A percentile compares a stretch with the other conserved stretches of the same genome.
Evolutionary conservation across 2,113 vertebrate genomes (phyloP).

Genomic region (Trematocara unimaculatum): DNA sequence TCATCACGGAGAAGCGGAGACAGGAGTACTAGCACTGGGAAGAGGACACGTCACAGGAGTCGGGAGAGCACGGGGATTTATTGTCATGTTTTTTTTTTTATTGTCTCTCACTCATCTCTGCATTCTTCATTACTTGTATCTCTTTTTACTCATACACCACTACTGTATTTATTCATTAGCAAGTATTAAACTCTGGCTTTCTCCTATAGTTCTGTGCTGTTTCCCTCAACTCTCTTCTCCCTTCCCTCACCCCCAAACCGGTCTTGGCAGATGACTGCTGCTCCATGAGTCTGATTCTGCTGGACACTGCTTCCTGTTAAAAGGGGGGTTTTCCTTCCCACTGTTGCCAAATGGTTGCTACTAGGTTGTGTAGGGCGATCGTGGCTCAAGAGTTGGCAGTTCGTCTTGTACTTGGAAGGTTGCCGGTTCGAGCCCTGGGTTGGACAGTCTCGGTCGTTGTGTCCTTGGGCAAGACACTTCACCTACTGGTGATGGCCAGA

Average conservation of each 20-base stretch:
- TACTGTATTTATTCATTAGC: background rate
- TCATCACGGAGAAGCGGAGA: background rate
- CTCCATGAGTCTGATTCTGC: background rate
- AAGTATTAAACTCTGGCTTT: background rate
- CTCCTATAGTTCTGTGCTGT: background rate
- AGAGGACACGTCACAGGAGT: background rate
- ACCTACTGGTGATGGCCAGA: background rate
- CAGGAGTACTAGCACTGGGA: background rate
- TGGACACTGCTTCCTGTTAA: background rate
- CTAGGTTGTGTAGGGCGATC: background rate
- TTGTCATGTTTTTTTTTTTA: background rate
- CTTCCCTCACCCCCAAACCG: background rate
- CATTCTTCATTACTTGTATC: background rate
- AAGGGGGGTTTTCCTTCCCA: background rate
- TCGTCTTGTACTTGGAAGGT: background rate
- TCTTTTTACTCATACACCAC: background rate
- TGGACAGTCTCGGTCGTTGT: background rate
- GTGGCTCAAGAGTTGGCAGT: background rate
- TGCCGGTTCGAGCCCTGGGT: fast-evolving
- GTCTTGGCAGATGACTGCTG: background rate
- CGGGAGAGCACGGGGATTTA: no score
- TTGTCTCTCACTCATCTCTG: background rate
- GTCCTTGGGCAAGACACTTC: background rate
- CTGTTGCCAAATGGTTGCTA: background rate
- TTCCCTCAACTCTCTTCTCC: background rate